Percentiles rank a stretch among this genome's conserved stretches.
Evolutionary conservation across 37 sponge, comb jelly and placozoan species (phyloP).

Genomic region (Ephydatia muelleri): DNA sequence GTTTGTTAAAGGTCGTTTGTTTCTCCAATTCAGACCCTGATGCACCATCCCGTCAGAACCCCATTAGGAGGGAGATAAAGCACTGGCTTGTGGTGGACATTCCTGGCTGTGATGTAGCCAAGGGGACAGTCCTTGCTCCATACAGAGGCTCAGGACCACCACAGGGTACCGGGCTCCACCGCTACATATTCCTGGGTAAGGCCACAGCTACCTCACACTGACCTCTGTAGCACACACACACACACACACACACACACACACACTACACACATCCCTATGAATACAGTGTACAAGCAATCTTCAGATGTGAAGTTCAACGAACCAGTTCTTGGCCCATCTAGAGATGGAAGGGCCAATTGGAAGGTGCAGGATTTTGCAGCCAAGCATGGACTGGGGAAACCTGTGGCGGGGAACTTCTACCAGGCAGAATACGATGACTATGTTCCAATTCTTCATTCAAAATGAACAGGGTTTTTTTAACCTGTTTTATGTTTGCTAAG

Average conservation of each 20-base stretch:
- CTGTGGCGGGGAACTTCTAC: conserved; percentile 87
- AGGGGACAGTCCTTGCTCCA: conserved; percentile 58
- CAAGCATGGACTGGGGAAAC: conserved; percentile 76
- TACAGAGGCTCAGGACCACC: conserved; percentile 89
- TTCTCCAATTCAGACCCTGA: conserved; percentile 74
- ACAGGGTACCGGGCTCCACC: conserved; percentile 80
- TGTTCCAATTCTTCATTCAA: conserved; percentile 79
- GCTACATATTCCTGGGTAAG: conserved; percentile 77
- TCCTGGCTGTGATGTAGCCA: conserved; percentile 60
- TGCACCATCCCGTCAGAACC: conserved; percentile 82
- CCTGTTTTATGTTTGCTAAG: no score
- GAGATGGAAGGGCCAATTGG: conserved; percentile 43
- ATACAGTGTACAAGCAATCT: conserved; percentile 66
- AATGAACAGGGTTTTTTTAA: no score
- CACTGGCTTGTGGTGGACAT: conserved; percentile 93
- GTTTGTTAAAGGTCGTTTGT: neutral
- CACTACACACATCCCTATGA: neutral
- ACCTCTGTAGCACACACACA: neutral
- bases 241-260: no score
- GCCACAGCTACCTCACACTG: neutral
- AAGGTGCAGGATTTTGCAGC: conserved; percentile 56
- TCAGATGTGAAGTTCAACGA: conserved; percentile 52
- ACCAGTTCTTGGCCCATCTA: conserved; percentile 28
- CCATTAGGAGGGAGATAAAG: conserved; percentile 76
- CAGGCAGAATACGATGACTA: conserved; percentile 92